These are phyloP conservation scores for Conger conger DNA, from an alignment of 2,113 vertebrate genomes.

Conservation along the genomic window DNA sequence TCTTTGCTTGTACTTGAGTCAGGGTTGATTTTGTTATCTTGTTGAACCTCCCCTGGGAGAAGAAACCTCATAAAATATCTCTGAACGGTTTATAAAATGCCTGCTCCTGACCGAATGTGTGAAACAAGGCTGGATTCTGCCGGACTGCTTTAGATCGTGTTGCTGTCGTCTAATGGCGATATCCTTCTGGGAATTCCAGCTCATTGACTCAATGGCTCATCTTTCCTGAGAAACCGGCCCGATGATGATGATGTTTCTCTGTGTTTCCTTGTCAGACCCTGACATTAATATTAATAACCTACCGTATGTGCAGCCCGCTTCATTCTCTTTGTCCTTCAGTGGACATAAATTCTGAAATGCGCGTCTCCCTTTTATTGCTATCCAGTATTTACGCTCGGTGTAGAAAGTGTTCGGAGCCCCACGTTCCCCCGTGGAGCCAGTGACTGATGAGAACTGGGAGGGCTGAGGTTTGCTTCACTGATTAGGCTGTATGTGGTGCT, in stretches of 20 bases:
- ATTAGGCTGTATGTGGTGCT: neutral
- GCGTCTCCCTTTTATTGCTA: neutral
- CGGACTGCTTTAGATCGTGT: neutral
- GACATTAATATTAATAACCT: neutral
- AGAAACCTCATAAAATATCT: neutral
- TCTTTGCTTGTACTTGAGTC: neutral
- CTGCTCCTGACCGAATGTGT: no score
- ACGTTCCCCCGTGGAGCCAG: neutral
- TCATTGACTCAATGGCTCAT: neutral
- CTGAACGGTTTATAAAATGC: neutral
- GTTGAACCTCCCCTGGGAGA: neutral
- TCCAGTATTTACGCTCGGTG: neutral
- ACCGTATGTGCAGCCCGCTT: no score
- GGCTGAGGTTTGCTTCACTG: neutral
- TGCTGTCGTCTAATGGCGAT: neutral
- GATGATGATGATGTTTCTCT: neutral
- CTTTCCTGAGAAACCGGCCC: neutral
- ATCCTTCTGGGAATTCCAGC: neutral
- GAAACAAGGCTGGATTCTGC: no score
- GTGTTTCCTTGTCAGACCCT: neutral
- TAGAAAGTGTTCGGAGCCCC: neutral
- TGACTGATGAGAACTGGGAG: neutral
- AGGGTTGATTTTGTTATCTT: neutral
- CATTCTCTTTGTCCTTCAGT: neutral
- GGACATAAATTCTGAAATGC: neutral